Base-by-base conservation (phyloP, 2,113 vertebrate genomes). In the Limnothrissa miodon region DNA sequence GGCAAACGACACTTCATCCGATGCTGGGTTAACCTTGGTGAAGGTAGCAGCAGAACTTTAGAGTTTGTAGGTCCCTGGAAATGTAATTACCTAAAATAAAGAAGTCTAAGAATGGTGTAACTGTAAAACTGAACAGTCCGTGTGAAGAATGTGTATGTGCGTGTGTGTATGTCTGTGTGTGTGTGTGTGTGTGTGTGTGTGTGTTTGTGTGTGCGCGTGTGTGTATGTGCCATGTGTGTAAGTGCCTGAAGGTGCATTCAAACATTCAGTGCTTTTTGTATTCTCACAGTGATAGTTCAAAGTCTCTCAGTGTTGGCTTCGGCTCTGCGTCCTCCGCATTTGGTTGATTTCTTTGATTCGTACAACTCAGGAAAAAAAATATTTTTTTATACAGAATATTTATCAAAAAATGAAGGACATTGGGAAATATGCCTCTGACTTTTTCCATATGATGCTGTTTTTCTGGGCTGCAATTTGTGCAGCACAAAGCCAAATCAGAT, bases 1-100 rank as follows among this genome's bases (percentile, higher is more conserved):
- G 90, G 87, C 25, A 80, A 62, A 89, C 86, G 91, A 88, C 85
- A 87, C 87, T 85, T 84, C 89, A 89, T 88, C 87, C 87, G 82
- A 19, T 39, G 70, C 82, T 87, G 87, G 89, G 78, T 74, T 89
- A 83, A 81, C 62, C 56, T 88, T 87, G 85, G 85, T 88, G 88
- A 88, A 90, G 81, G 89, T 82, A 89, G 85, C 84, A 87, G 87
- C 87, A 70, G 82, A 85, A 88, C 79, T 81, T 84, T 83, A 86
- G 85, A 82, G 89, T 85, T 78, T 83, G 87, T 39, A 45, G 86
- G 90, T 87, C 62, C 89, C 83, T 56, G 84, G 85, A 82, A 88
- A 86, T 90, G 87, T 85, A 85, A 89, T 90, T 89, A 36, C 36
- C 66, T 5, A 13, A 74, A 74, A 74, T 74, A 15, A 33, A 74